phyloP scores from a whole-genome alignment of 2,888 invertebrate genomes.

The Cacoxenus indagator region DNA sequence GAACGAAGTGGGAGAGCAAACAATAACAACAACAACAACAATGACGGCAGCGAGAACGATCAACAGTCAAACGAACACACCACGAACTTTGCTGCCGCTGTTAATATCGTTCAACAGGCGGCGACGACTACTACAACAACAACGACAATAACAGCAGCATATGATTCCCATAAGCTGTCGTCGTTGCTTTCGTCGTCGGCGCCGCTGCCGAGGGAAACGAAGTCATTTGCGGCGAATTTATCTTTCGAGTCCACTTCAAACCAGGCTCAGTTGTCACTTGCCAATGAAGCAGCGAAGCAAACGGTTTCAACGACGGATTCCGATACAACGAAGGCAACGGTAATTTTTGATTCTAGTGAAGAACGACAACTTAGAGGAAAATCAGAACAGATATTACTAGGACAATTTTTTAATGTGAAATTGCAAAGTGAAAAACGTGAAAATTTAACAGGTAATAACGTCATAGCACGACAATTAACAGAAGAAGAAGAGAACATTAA shows the following conservation, averaged over 20 bases:
- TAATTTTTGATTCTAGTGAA: no score
- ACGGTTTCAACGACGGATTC: slow-evolving; percentile 48
- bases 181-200: slow-evolving; percentile 38
- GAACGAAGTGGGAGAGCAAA: slow-evolving; percentile 23
- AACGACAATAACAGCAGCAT: neutral
- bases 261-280: slow-evolving; percentile 63
- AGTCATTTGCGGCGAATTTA: slow-evolving; percentile 46
- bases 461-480: slow-evolving; percentile 31
- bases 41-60: neutral
- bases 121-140: neutral
- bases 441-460: slow-evolving; percentile 29
- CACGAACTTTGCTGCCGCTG: neutral
- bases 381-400: slow-evolving; percentile 33
- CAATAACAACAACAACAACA: neutral
- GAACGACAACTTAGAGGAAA: slow-evolving; percentile 31
- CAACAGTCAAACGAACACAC: neutral
- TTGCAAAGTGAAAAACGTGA: slow-evolving; percentile 27
- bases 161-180: slow-evolving; percentile 22
- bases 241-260: slow-evolving; percentile 52
- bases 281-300: slow-evolving; percentile 67
- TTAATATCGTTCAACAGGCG: neutral
- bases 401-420: slow-evolving; percentile 14
- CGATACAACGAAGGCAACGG: slow-evolving; percentile 27
- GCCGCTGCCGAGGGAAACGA: slow-evolving; percentile 41
- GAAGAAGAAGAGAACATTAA: slow-evolving; percentile 38